Percentiles rank a stretch among this genome's conserved stretches.
These are phyloP conservation scores for Noturus placidus DNA, from an alignment of 2,113 vertebrate genomes.

Conservation along the genomic window DNA sequence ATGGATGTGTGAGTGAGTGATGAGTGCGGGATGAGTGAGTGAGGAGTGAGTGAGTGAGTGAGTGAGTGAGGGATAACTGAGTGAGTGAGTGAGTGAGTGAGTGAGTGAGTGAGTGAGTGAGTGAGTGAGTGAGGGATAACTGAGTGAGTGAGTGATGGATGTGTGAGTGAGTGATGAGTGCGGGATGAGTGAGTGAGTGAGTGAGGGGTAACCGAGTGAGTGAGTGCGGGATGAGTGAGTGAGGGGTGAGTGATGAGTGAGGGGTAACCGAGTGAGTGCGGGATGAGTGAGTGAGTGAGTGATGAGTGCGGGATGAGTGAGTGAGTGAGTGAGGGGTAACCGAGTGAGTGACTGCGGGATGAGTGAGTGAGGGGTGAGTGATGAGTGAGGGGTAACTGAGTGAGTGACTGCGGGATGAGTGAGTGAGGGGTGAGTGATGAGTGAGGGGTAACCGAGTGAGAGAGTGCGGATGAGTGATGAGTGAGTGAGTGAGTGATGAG, in stretches of 20 bases:
- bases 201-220: not conserved
- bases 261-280: too few relatives aligned
- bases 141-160: not conserved
- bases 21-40: too few relatives aligned
- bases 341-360: not conserved
- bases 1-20: too few relatives aligned
- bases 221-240: not conserved
- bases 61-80: too few relatives aligned
- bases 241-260: not conserved
- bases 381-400: not conserved
- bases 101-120: too few relatives aligned
- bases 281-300: not conserved
- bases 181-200: not conserved
- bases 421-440: not conserved
- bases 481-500: not conserved
- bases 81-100: not conserved
- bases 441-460: not conserved
- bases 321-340: not conserved
- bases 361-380: not conserved
- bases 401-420: not conserved
- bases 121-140: not conserved
- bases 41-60: too few relatives aligned
- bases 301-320: too few relatives aligned
- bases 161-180: not conserved
- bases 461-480: too few relatives aligned